Conservation (phyloP, 2,797 vertebrate genomes). For the Mallotus villosus region DNA sequence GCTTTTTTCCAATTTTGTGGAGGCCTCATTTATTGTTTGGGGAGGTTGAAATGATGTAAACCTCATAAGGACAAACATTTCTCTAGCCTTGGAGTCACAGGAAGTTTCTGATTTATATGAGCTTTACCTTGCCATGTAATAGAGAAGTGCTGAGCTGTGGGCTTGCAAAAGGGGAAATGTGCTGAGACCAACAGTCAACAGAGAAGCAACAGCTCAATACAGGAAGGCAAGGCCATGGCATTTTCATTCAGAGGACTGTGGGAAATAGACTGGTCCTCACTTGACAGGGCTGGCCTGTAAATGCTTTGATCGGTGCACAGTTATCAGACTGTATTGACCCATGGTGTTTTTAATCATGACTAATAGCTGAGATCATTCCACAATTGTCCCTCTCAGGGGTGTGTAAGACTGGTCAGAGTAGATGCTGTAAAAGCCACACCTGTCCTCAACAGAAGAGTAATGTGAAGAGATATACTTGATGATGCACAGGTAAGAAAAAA, state of each 20-base stretch:
- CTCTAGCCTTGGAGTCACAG: slow-evolving; percentile 47
- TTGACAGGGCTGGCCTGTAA: slow-evolving; percentile 30
- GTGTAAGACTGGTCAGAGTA: neutral
- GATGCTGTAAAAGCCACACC: neutral
- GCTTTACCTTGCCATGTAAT: slow-evolving; percentile 49
- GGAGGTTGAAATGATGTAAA: neutral
- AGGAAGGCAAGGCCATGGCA: slow-evolving; percentile 34
- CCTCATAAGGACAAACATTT: slow-evolving; percentile 61
- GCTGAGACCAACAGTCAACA: slow-evolving; percentile 49
- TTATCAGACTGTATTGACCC: slow-evolving; percentile 25
- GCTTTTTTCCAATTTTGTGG: slow-evolving; percentile 14
- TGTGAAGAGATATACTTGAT: too few relatives aligned
- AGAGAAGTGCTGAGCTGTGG: slow-evolving; percentile 54
- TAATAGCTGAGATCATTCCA: slow-evolving; percentile 4
- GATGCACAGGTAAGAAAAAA: too few relatives aligned
- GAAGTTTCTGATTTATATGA: slow-evolving; percentile 50
- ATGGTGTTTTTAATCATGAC: slow-evolving; percentile 10
- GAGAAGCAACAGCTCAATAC: slow-evolving; percentile 57
- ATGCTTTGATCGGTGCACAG: slow-evolving; percentile 21
- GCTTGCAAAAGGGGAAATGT: slow-evolving; percentile 42
- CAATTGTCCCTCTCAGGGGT: neutral
- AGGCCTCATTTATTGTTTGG: slow-evolving; percentile 46
- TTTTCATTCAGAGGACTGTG: slow-evolving; percentile 20
- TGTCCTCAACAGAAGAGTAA: too few relatives aligned
- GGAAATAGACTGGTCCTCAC: slow-evolving; percentile 24